Base-by-base conservation (phyloP, 1,140 invertebrate species). In the Drosophila repletoides region DNA sequence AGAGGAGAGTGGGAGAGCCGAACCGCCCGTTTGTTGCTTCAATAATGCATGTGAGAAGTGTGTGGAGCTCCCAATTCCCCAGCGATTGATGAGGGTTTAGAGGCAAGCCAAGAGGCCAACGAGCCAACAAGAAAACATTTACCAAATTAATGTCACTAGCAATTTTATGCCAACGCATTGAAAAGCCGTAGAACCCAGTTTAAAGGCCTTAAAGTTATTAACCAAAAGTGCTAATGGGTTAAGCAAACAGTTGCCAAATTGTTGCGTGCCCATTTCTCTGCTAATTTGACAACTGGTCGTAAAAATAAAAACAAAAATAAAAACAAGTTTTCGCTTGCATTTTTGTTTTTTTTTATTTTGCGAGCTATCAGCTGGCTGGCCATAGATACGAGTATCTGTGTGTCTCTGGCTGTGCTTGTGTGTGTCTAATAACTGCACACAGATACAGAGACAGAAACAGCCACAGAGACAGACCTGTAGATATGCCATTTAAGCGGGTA, bases 11-110 rank as follows among this genome's bases (percentile, higher is more conserved):
- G 26, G 10, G 17, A 15, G 9, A 19, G 2, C 17, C 2, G 4
- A 14, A 12, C 12, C n/a, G 41, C 41, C 75, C 71, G 79, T 86
- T 86, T 84, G 71, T 79, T 84, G 80, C 79, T 86, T 84, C 80
- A 84, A 84, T 84, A 84, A 84, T 86, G 76, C 65, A 84, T 84
- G 63, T 58, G 22, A 45, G 19, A 38, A 49, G 64, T 46, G 40
- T 29, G 14, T 58, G 19, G 31, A 75, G 48, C 72, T 73, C 49
- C 49, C 52, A 52, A 84, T 79, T 79, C 79, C 80, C 76, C 31
- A 75, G 46, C 51, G 80, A 61, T 79, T 79, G 71, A 74, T 60
- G 61, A 71, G 71, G 74, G 80, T 72, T 74, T 26, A 15, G 14
- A 43, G 33, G 33, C 36, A 60, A 61, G n/a, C n/a, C n/a, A n/a